Evolutionary conservation across 2,888 invertebrate species (phyloP), one percentile per base, ranked within the genome.

Genomic region (Autographa gamma): DNA sequence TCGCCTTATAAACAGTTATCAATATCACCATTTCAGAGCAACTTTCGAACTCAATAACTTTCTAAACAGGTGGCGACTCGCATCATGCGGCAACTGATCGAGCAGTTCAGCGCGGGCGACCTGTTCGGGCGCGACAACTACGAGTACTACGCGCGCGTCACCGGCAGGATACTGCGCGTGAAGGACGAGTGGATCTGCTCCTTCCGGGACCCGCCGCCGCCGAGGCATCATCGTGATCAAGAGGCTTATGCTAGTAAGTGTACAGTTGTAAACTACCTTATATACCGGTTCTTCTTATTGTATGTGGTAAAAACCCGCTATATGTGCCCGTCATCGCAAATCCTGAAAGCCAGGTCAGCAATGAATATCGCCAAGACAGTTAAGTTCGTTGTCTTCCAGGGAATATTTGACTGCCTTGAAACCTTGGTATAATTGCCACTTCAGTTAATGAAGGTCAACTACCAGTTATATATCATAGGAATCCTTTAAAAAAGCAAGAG

Each of bases 181-280:
- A 98, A 98, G 94, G 98, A 99, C 92, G 98, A 99, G 93, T 99
- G 99, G 98, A 98, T 98, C 87, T 98, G 98, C 94, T 98, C 98
- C 84, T 99, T 99, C 93, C 97, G 98, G 79, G 98, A 98, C 93
- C 98, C 98, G 61, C 98, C 98, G 65, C 97, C 97, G 80, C 97
- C 97, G 59, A 74, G 94, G 14, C 96, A 96, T 76, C 96, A 96
- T 84, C 93, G 96, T 73, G 97, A 97, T 73, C 97, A 97, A 89
- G 97, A 97, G 85, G 96, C 97, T 77, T 97, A 97, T 91, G 96
- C 97, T 83, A 96, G 97, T 96, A 92, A 96, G 96, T 77, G 18
- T 32, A 2, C 18, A 31, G 5, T 16, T 77, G 18, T 32, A 2
- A 25, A 31, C 14, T 16, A 25, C 6, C 25, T 19, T 11, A 18